Conservation (phyloP, 2,797 vertebrate genomes). For the Pseudochaenichthys georgianus region DNA sequence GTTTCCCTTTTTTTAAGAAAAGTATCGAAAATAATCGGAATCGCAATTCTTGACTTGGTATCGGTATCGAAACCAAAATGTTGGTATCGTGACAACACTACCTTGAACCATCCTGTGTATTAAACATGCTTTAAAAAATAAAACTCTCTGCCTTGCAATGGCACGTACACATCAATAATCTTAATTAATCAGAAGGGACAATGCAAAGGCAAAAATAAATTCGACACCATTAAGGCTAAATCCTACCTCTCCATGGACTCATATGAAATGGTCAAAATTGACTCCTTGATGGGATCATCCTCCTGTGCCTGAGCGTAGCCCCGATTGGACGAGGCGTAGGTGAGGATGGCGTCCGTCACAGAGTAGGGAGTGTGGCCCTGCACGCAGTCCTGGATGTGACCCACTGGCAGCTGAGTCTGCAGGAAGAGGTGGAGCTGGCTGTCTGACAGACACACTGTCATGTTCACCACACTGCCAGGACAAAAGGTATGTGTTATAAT, state of each 20-base stretch:
- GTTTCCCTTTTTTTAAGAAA: too few species aligned
- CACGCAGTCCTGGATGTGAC: conserved; percentile 93
- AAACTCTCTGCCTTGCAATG: too few species aligned
- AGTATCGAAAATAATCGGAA: too few species aligned
- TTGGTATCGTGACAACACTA: too few species aligned
- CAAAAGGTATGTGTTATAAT: neutral
- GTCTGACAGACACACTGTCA: conserved; percentile 96
- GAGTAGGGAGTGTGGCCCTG: conserved; percentile 90
- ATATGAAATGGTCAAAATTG: conserved; percentile 77
- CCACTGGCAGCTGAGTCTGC: conserved; percentile 94
- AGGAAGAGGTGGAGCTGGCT: conserved; percentile 98
- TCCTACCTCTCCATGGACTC: conserved; percentile 86
- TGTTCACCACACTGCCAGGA: conserved; percentile 89
- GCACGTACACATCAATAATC: neutral
- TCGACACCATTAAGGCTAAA: neutral
- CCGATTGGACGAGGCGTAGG: conserved; percentile 92
- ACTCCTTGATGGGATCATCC: conserved; percentile 73
- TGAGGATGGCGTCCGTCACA: conserved; percentile 93
- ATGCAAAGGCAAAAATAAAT: neutral
- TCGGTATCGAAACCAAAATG: too few species aligned
- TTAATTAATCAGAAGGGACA: neutral
- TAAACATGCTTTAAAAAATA: too few species aligned
- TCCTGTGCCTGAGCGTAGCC: conserved; percentile 90
- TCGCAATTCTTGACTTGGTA: too few species aligned
- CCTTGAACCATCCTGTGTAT: too few species aligned